phyloP scores from a whole-genome alignment of 2,113 vertebrate species.

The Empidonax traillii region DNA sequence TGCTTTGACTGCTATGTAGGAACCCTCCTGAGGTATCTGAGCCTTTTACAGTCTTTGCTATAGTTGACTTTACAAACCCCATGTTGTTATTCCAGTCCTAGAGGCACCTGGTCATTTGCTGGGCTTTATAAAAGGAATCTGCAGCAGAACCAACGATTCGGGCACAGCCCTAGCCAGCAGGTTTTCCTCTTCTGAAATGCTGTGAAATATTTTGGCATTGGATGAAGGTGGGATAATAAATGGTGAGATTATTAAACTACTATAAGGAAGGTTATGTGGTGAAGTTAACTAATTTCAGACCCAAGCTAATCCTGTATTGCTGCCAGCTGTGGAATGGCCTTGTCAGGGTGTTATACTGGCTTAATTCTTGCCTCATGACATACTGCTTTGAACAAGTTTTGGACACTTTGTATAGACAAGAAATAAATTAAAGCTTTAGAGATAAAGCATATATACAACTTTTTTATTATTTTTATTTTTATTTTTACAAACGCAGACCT shows the following conservation, averaged over 20 bases:
- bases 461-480: neutral
- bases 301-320: neutral
- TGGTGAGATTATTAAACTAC: neutral
- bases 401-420: constrained; percentile 16
- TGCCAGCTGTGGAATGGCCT: neutral
- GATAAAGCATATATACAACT: neutral
- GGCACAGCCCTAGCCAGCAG: neutral
- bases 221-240: neutral
- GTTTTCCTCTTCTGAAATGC: neutral
- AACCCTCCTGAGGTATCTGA: neutral
- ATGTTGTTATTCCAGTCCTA: neutral
- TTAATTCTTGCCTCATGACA: neutral
- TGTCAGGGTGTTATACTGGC: neutral
- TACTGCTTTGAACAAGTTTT: constrained; percentile 2
- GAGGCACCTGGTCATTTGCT: neutral
- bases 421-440: constrained; percentile 53
- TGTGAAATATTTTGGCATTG: neutral
- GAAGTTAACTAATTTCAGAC: constrained; percentile 10
- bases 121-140: neutral
- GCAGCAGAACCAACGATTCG: neutral
- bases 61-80: neutral
- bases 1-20: neutral
- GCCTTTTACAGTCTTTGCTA: neutral
- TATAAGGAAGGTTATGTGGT: neutral
- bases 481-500: constrained; percentile 47